Conservation (phyloP, 2,888 invertebrate genomes). For the Lithodes maja region DNA sequence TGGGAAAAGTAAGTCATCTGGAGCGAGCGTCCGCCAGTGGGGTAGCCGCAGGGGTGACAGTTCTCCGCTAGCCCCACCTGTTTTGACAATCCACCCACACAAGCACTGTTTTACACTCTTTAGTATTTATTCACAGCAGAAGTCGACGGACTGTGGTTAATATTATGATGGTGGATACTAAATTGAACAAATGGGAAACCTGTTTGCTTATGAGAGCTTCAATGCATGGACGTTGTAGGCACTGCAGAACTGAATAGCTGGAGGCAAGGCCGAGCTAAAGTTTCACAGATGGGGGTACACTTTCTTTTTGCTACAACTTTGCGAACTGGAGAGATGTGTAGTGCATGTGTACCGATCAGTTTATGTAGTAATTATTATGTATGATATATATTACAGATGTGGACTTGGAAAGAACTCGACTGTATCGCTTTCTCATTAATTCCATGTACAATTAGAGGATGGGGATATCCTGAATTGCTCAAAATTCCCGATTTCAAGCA, state of each 20-base stretch:
- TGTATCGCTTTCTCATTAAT: not conserved
- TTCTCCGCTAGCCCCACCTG: not conserved
- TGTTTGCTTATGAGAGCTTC: too few species aligned
- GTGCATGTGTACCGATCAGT: not conserved
- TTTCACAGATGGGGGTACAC: not conserved
- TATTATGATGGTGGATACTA: too few species aligned
- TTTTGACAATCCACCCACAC: not conserved
- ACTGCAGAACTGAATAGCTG: not conserved
- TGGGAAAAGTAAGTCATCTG: constrained; percentile 1
- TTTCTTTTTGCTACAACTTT: not conserved
- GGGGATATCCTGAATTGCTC: not conserved
- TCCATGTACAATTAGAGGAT: not conserved
- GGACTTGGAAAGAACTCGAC: not conserved
- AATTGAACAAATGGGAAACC: too few species aligned
- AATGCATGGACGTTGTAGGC: not conserved
- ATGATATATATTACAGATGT: not conserved
- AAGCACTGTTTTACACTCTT: not conserved
- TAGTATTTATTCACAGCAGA: too few species aligned
- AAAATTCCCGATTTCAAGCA: too few species aligned
- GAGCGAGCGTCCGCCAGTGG: constrained; percentile 10
- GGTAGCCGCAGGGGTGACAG: not conserved
- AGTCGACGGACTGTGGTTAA: too few species aligned
- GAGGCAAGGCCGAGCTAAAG: not conserved
- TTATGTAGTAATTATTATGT: not conserved
- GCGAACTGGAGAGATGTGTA: not conserved